Evolutionary conservation across 1,140 invertebrate species (phyloP), one percentile per base, ranked within the genome.

Genomic region (Atta colombica): DNA sequence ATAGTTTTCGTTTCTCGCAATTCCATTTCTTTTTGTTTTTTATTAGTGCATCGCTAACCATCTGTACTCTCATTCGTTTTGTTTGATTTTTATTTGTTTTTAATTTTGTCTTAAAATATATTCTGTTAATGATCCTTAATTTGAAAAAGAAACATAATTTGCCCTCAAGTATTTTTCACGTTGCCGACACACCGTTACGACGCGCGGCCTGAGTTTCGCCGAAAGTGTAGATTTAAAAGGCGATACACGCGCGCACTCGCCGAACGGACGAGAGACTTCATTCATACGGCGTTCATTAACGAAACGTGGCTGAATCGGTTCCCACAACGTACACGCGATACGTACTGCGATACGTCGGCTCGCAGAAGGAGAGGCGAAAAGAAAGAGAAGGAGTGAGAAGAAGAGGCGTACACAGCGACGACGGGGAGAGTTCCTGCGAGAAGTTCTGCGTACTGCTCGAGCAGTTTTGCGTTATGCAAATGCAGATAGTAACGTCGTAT

Each of bases 401-500:
- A 45, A 53, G 39, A 51, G 14, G 4, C 12, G 18, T 7, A 66
- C 0, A 51, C 49, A 16, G 60, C 18, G 55, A 35, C 2, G 28
- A 53, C 53, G 35, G 74, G 68, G 60, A 53, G 12, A 61, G 25
- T 86, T 88, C 61, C 82, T 71, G 87, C 10, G 39, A 45, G 49
- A 14, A 51, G 4, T 51, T 51, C 49, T 51, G 49, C 69, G 84
- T 89, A 45, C 39, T 45, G 39, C 2, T 45, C 39, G 39, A 45
- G 49, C 49, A 51, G 49, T 51, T 51, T 16, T 51, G 49, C 75
- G 84, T 89, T 89, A 89, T 87, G 88, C 87, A 89, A 89, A 89
- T 89, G 69, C 21, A 78, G 58, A 53, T 89, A 89, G 88, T 89
- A 89, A 65, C 75, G 39, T 89, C 61, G 87, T 89, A 87, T 55